phyloP scores from a whole-genome alignment of 2,113 vertebrate species.

The Lucifuga dentata region DNA sequence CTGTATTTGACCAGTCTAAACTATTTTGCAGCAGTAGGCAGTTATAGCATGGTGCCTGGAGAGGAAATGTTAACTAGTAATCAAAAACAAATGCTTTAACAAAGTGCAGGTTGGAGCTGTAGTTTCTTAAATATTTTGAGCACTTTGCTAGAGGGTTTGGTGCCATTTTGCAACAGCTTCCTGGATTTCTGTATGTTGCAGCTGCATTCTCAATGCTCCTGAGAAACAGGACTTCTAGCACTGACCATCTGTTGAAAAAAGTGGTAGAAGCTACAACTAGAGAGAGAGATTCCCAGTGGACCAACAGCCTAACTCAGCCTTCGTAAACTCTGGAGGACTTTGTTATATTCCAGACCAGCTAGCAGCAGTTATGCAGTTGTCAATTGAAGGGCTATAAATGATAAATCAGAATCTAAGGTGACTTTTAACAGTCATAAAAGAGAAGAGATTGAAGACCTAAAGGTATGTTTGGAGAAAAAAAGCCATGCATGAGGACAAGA shows the following conservation, averaged over 20 bases:
- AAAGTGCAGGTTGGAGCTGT: neutral
- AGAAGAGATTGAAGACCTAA: neutral
- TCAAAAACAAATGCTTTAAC: slow-evolving; percentile 30
- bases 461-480: slow-evolving; percentile 5
- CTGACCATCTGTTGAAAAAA: too few relatives aligned
- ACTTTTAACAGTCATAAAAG: slow-evolving; percentile 3
- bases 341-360: slow-evolving; percentile 38
- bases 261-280: too few relatives aligned
- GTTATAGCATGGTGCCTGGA: neutral
- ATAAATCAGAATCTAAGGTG: slow-evolving; percentile 43
- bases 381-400: slow-evolving; percentile 48
- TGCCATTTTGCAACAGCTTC: slow-evolving; percentile 4
- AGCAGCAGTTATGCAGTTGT: slow-evolving; percentile 54
- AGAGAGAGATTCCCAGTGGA: slow-evolving; percentile 1
- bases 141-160: neutral
- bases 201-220: neutral
- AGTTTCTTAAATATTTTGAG: slow-evolving; percentile 2
- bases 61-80: neutral
- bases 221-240: neutral
- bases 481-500: slow-evolving; percentile 16
- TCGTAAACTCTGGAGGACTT: slow-evolving; percentile 35
- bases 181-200: slow-evolving; percentile 7
- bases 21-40: too few relatives aligned
- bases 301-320: slow-evolving; percentile 8
- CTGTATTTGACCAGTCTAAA: too few relatives aligned